Evolutionary conservation across 2,888 invertebrate species (phyloP).

Genomic region (Candidula unifasciata): DNA sequence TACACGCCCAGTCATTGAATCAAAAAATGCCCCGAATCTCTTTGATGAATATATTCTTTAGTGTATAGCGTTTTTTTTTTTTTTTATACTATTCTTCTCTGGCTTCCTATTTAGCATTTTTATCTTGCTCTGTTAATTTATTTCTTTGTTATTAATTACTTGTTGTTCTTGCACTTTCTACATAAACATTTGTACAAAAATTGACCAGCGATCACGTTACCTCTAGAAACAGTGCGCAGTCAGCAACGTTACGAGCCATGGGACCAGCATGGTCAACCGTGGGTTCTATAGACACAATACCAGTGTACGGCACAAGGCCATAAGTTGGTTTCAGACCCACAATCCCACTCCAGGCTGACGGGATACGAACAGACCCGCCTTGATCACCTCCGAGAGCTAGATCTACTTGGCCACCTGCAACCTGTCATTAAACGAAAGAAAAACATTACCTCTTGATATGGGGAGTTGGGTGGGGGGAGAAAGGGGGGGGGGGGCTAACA

Average conservation of each 20-base stretch:
- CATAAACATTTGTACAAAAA: no score
- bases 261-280: constrained; percentile 73
- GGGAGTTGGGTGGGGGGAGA: no score
- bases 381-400: constrained; percentile 74
- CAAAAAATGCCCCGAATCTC: no score
- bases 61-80: no score
- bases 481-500: no score
- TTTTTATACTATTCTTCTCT: no score
- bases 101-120: no score
- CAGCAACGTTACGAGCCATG: constrained; percentile 73
- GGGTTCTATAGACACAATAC: constrained; percentile 63
- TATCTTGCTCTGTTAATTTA: no score
- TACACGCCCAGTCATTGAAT: no score
- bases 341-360: constrained; percentile 70
- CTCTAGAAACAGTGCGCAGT: constrained; percentile 73
- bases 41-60: no score
- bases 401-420: constrained; percentile 68
- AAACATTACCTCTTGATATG: not conserved
- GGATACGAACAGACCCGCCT: constrained; percentile 75
- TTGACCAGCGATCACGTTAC: constrained; percentile 51
- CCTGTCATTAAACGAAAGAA: constrained; percentile 54
- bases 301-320: constrained; percentile 75
- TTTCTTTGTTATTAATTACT: no score
- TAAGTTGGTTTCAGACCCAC: constrained; percentile 75
- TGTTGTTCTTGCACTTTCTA: no score